Conservation (phyloP, 2,113 vertebrate genomes). For the Sterna hirundo region DNA sequence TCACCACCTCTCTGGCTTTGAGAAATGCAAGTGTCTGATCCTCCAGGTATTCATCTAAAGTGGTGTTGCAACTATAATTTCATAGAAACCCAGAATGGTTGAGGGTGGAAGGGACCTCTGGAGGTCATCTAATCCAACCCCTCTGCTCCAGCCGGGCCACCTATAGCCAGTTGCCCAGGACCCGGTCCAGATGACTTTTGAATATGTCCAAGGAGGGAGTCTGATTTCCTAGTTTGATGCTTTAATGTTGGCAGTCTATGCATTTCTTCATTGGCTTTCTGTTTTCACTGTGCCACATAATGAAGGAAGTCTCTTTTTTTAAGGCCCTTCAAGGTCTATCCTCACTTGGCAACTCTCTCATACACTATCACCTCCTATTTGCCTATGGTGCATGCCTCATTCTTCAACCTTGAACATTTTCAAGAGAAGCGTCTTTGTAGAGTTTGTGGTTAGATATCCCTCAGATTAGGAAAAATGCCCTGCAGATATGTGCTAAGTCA, state of each 20-base stretch:
- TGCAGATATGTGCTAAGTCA: not conserved
- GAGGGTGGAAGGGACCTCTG: not conserved
- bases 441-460: not conserved
- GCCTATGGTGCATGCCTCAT: not conserved
- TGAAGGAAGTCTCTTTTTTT: not conserved
- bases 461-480: not conserved
- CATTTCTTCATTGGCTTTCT: not conserved
- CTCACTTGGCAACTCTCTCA: not conserved
- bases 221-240: not conserved
- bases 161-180: not conserved
- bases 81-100: not conserved
- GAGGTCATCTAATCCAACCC: not conserved
- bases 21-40: not conserved
- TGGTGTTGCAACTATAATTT: not conserved
- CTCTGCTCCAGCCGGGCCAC: not conserved
- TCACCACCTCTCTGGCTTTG: not conserved
- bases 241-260: not conserved
- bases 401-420: not conserved
- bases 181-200: not conserved
- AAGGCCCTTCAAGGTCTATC: not conserved
- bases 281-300: not conserved
- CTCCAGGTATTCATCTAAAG: not conserved
- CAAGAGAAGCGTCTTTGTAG: not conserved
- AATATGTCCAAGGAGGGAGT: not conserved
- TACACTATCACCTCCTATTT: not conserved